phyloP scores from a whole-genome alignment of 2,113 vertebrate species.

The Clarias magur region DNA sequence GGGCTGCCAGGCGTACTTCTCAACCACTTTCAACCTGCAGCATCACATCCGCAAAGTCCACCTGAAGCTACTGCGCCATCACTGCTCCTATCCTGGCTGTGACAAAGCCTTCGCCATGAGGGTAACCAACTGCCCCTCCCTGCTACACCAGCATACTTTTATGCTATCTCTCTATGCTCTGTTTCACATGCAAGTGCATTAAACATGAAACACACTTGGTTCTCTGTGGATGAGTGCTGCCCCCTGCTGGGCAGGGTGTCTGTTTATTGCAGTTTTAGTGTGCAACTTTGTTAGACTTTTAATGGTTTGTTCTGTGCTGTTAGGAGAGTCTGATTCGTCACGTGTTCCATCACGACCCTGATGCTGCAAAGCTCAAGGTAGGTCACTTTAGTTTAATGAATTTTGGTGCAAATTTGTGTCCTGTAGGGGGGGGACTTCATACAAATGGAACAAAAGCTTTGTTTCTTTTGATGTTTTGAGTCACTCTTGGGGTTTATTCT shows the following conservation, averaged over 20 bases:
- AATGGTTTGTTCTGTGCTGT: not conserved
- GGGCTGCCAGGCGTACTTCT: slow-evolving; percentile 74
- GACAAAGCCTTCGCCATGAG: slow-evolving; percentile 74
- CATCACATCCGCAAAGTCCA: slow-evolving; percentile 80
- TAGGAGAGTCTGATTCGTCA: slow-evolving; percentile 78
- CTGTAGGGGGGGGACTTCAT: too few species aligned
- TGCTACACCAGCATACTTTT: not conserved
- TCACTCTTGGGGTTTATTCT: too few species aligned
- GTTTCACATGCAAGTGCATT: not conserved
- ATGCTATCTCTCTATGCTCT: not conserved
- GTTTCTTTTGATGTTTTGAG: too few species aligned
- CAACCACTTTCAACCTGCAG: slow-evolving; percentile 79
- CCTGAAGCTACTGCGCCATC: slow-evolving; percentile 72
- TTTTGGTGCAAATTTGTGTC: too few species aligned
- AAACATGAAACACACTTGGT: not conserved
- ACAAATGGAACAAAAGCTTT: too few species aligned
- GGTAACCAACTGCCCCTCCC: not conserved
- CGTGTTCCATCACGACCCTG: slow-evolving; percentile 71
- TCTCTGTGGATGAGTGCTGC: slow-evolving; percentile 51
- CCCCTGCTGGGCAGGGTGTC: not conserved
- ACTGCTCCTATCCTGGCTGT: slow-evolving; percentile 73
- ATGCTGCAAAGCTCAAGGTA: slow-evolving; percentile 60
- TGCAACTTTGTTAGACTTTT: not conserved
- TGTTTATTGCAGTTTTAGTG: not conserved
- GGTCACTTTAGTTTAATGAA: not conserved